Evolutionary conservation across 2,888 invertebrate genomes (phyloP).

Genomic region (Polyploca ridens): DNA sequence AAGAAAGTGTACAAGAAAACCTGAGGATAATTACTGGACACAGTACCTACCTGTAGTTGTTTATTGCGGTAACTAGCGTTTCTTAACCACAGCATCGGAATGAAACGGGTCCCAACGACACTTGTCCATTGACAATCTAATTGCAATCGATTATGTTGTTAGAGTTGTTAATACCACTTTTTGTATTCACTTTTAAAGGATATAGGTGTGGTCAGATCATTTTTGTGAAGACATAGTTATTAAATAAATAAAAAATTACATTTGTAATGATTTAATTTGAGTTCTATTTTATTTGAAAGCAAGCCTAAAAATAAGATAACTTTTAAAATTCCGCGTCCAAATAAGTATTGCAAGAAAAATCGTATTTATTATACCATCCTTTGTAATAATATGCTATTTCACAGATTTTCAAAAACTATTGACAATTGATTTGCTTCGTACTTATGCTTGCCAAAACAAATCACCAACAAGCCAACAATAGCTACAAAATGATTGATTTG

Average conservation of each 20-base stretch:
- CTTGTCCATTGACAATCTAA: conserved; percentile 82
- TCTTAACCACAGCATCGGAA: conserved; percentile 63
- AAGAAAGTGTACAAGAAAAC: conserved; percentile 65
- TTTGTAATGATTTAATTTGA: background rate
- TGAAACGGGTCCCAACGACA: conserved; percentile 67
- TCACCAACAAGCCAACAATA: background rate
- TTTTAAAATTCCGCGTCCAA: background rate
- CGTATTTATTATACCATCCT: too few relatives aligned
- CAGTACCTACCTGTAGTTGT: conserved; percentile 42
- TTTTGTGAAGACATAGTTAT: background rate
- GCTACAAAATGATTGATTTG: too few relatives aligned
- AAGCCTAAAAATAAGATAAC: background rate
- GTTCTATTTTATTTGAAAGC: background rate
- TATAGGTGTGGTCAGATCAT: background rate
- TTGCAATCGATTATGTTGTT: conserved; percentile 68
- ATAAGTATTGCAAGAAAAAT: background rate
- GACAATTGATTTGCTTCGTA: too few relatives aligned
- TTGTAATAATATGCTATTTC: too few relatives aligned
- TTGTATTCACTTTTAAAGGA: conserved; percentile 16
- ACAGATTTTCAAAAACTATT: too few relatives aligned
- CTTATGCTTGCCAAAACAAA: background rate
- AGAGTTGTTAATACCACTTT: conserved; percentile 53
- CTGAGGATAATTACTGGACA: conserved; percentile 52
- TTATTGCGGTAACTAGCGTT: conserved; percentile 59
- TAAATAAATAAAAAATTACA: background rate